Evolutionary conservation across 2,113 vertebrate species (phyloP).

Genomic region (Stercorarius parasiticus): DNA sequence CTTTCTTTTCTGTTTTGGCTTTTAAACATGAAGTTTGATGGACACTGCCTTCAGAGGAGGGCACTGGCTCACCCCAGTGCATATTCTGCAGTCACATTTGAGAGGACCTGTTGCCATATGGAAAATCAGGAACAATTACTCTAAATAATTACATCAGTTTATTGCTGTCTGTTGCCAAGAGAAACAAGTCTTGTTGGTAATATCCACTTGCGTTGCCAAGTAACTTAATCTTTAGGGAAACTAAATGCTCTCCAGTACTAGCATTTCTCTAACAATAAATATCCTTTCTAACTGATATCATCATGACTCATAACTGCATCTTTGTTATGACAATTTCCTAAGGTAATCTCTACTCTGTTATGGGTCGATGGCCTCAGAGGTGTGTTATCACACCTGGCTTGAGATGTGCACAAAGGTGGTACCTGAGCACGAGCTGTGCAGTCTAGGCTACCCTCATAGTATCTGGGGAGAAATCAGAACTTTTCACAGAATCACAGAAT

Average conservation of each 20-base stretch:
- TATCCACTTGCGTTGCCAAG: conserved; percentile 13
- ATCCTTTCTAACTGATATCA: background rate
- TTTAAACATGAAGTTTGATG: background rate
- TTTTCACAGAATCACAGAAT: background rate
- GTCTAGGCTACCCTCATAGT: background rate
- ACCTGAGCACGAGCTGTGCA: background rate
- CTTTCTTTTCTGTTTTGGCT: background rate
- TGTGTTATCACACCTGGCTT: background rate
- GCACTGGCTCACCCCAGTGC: background rate
- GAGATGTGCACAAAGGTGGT: accelerated
- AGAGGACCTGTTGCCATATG: background rate
- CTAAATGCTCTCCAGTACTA: background rate
- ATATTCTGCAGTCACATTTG: background rate
- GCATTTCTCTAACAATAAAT: background rate
- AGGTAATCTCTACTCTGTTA: background rate
- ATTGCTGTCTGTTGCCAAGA: conserved; percentile 49
- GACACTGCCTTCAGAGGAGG: background rate
- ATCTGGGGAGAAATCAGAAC: background rate
- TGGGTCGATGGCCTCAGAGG: background rate
- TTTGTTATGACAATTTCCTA: background rate
- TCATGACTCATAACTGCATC: background rate
- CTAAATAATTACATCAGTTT: conserved; percentile 45
- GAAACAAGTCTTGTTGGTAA: conserved; percentile 35
- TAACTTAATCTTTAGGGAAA: conserved; percentile 7
- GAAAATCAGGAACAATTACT: conserved; percentile 30